Evolutionary conservation across 2,888 invertebrate genomes (phyloP), one percentile per base, ranked within the genome.

Genomic region (Electrophaes corylata): DNA sequence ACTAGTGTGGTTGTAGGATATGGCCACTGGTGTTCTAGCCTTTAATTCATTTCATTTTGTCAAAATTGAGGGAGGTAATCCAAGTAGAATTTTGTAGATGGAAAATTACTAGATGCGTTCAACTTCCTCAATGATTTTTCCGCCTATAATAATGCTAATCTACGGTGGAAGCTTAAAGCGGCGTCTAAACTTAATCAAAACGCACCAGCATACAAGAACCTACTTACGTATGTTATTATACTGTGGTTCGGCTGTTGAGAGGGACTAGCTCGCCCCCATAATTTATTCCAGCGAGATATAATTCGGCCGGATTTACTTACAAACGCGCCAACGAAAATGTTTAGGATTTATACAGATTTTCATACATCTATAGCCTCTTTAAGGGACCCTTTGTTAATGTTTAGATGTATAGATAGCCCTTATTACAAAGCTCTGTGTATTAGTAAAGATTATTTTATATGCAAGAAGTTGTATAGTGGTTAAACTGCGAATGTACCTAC

Each of bases 271-370:
- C 75, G 73, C 76, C 75, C 81, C 86, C 82, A 88, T 88, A 87
- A 89, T 88, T 88, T 89, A 89, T 89, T 87, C 84, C 79, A 75
- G 78, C 61, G 81, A 83, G 79, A 81, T 85, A 87, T 87, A 83
- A 86, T 86, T 86, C 79, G 78, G 81, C 66, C 67, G 79, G 83
- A 84, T 85, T 88, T 85, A 80, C 83, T 79, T 81, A 83, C 85
- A 83, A 84, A 83, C 75, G 78, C 72, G 73, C 70, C 70, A 72
- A 69, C 76, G 71, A 78, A 80, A 84, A 81, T 80, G 76, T 78
- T 81, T 76, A 75, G 74, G 75, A 78, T 75, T 78, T 75, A 75
- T 78, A 69, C 69, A 68, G 72, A 75, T 75, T 73, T 73, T 50
- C 45, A 33, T 50, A 19, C 43, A 54, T 26, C 40, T 46, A 53